Conservation (phyloP, 1,140 invertebrate genomes). For the Ruditapes philippinarum region DNA sequence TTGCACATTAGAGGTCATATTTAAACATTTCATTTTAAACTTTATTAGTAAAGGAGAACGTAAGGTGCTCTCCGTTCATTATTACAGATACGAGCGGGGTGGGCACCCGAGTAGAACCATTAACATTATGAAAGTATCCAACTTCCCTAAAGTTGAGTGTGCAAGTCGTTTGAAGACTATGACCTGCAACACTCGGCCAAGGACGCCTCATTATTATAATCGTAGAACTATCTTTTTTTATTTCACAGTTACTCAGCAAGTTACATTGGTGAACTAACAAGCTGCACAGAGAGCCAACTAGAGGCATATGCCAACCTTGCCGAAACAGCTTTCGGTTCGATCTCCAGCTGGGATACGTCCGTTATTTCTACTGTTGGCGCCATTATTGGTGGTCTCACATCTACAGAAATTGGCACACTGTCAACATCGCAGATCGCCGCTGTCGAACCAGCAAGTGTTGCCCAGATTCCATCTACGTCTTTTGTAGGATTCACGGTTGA, state of each 20-base stretch:
- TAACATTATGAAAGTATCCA: no score
- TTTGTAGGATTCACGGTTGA: conserved; percentile 42
- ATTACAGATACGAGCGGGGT: no score
- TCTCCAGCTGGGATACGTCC: conserved; percentile 27
- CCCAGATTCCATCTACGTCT: conserved; percentile 23
- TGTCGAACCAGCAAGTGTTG: background rate
- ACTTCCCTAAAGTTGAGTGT: no score
- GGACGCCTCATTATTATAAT: no score
- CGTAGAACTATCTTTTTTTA: background rate
- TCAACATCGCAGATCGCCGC: background rate
- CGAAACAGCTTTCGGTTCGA: background rate
- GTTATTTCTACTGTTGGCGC: conserved; percentile 27
- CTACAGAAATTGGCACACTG: background rate
- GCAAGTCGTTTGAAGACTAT: no score
- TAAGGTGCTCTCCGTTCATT: no score
- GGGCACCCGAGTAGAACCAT: no score
- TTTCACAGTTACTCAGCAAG: conserved; percentile 25
- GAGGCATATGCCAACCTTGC: conserved; percentile 17
- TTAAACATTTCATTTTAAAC: no score
- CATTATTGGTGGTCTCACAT: conserved; percentile 38
- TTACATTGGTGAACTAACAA: conserved; percentile 21
- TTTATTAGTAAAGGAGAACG: no score
- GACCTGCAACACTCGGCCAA: no score
- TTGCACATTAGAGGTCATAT: no score
- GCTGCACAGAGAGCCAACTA: conserved; percentile 35